Evolutionary conservation across 2,888 invertebrate genomes (phyloP), one percentile per base, ranked within the genome.

Genomic region (Dioctria rufipes): DNA sequence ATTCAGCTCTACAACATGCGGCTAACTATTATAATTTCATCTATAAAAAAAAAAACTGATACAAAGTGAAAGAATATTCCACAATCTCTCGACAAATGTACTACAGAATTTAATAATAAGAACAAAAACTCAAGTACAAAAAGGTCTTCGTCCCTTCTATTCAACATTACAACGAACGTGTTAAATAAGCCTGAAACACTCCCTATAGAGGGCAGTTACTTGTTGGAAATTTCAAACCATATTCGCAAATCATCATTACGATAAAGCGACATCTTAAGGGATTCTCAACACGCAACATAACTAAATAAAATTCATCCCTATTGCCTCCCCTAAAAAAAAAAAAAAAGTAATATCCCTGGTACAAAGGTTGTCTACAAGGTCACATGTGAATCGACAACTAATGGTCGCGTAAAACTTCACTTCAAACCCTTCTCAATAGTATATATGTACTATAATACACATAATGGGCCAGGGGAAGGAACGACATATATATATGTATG

Each of bases 341-440:
- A 25, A 25, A 25, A 25, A 25, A 25, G 25, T 25, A 25, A 25
- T 69, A 13, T 39, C 9, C 42, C 60, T 5, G 43, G 43, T 60
- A 75, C 51, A 71, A 43, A 75, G 75, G 60, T 75, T 75, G 75
- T n/a, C 75, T 42, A 60, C 75, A 75, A 75, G 75, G 75, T 75
- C 75, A 75, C 60, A 58, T 75, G 60, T 42, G 58, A 58, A n/a
- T 43, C 60, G 49, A 60, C 13, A 42, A 42, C 13, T 75, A 75
- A 75, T 54, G 58, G 58, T 60, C 58, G 73, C 60, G 58, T 75
- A 75, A 5, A 4, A 40, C 60, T 42, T 9, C 43, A 13, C 60
- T n/a, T 9, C 25, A 37, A 51, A 11, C 40, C 25, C 25, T 25
- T 2, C 25, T 25, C 25, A 25, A 25, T 25, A 25, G 25, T 2